Base-by-base conservation (phyloP, 1,140 invertebrate genomes). In the Neodiprion fabricii region DNA sequence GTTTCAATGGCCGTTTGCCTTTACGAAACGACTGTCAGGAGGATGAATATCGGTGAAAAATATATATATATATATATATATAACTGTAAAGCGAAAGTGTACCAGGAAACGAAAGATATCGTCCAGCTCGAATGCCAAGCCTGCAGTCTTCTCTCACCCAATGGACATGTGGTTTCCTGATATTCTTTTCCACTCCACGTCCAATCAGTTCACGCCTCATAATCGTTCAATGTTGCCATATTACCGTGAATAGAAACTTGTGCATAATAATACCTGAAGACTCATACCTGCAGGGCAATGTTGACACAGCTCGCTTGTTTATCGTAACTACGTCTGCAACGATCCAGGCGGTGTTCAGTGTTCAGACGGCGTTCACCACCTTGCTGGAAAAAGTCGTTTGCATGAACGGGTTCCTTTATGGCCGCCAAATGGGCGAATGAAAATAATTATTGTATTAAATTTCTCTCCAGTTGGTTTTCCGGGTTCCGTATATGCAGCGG, bases 1-100 rank as follows among this genome's bases (percentile, higher is more conserved):
- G 40, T 69, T 69, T 61, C 53, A 61, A 61, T 17, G 53, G n/a
- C n/a, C 53, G 53, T 61, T 61, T 61, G 11, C 53, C 53, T 61
- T 61, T 61, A 61, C 53, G 53, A 61, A 17, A 61, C 53, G 53
- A 61, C 53, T 61, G 53, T 61, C 11, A 17, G 53, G n/a, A 61
- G 53, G n/a, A 61, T 61, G n/a, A 61, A 61, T 61, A 61, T 61
- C 53, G 9, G 53, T 9, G n/a, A 61, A 61, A 61, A 8, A 61
- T 5, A 61, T 12, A 61, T n/a, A 61, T 61, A 14, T 61, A 61
- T 61, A 12, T 61, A 12, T 61, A 14, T 61, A 61, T 61, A 12
- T 61, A 12, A 21, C 17, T 21, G 17, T 21, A 21, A 21, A 21
- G 17, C 17, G 3, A 61, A 5, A 61, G 53, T 61, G 28, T 40